These are phyloP conservation scores for Ormyrus thymus DNA, from an alignment of 2,888 invertebrate species.

Conservation along the genomic window DNA sequence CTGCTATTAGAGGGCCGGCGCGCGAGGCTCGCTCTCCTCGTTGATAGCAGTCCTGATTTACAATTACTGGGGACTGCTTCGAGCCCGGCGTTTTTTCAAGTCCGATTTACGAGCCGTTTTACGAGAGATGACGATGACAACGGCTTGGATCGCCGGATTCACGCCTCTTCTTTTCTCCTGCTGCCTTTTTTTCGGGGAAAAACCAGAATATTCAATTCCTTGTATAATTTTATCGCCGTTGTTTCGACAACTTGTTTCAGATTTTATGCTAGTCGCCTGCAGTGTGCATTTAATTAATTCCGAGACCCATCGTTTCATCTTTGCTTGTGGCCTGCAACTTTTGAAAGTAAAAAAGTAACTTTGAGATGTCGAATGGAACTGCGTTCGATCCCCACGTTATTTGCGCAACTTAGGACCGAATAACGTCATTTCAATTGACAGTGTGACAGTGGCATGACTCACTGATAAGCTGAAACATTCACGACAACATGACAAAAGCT, in stretches of 20 bases:
- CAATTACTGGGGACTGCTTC: slow-evolving; percentile 35
- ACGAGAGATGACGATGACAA: slow-evolving; percentile 44
- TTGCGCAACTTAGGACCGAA: not conserved
- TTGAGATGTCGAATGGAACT: not conserved
- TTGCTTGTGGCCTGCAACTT: not conserved
- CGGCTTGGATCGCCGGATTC: slow-evolving; percentile 30
- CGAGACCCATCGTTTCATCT: not conserved
- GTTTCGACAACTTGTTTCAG: slow-evolving; percentile 46
- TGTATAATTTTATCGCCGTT: slow-evolving; percentile 47
- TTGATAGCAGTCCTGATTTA: slow-evolving; percentile 45
- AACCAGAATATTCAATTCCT: slow-evolving; percentile 49
- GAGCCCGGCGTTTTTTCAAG: slow-evolving; percentile 31
- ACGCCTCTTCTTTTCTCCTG: slow-evolving; percentile 25
- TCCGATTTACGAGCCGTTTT: slow-evolving; percentile 46
- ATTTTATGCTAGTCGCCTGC: slow-evolving; percentile 42
- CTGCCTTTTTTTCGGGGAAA: not conserved
- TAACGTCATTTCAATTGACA: slow-evolving; percentile 21
- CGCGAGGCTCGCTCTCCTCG: no score
- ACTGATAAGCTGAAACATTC: slow-evolving; percentile 38
- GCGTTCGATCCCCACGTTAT: not conserved
- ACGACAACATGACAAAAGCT: slow-evolving; percentile 42
- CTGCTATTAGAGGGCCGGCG: slow-evolving; percentile 6
- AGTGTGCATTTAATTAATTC: slow-evolving; percentile 48
- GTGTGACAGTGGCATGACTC: slow-evolving; percentile 16
- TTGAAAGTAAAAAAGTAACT: not conserved